Conservation (phyloP, 2,888 invertebrate genomes). For the Lapara coniferarum region DNA sequence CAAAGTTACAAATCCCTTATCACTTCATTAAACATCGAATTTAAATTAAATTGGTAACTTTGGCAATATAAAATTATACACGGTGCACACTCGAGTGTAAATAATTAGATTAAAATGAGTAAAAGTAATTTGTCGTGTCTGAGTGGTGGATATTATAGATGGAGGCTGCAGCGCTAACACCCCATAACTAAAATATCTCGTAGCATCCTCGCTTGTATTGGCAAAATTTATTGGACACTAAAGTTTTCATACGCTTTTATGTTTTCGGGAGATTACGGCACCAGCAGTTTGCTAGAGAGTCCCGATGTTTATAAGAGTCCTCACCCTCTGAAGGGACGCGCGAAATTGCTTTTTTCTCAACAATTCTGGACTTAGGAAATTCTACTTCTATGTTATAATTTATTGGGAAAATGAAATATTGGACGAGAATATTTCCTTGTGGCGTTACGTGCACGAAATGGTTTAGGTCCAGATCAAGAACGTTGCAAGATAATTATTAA, state of each 20-base stretch:
- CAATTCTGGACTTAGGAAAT: constrained; percentile 54
- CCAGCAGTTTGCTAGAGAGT: constrained; percentile 55
- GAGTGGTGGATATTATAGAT: not conserved
- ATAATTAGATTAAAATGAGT: constrained; percentile 4
- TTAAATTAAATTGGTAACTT: constrained; percentile 8
- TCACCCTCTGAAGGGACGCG: constrained; percentile 54
- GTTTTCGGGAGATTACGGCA: constrained; percentile 70
- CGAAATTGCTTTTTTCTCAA: constrained; percentile 58
- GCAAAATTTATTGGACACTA: constrained; percentile 73
- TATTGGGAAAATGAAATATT: constrained; percentile 14
- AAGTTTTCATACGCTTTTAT: constrained; percentile 75
- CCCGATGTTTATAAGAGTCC: constrained; percentile 64
- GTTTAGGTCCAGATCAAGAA: constrained; percentile 19
- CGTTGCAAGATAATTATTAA: constrained; percentile 35
- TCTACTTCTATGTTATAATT: constrained; percentile 39
- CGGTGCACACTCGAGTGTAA: not conserved
- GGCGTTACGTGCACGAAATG: not conserved
- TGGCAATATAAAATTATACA: constrained; percentile 10
- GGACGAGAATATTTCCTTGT: constrained; percentile 19
- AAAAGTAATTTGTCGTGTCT: not conserved
- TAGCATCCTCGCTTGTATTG: constrained; percentile 60
- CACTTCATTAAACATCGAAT: constrained; percentile 26
- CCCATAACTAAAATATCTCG: constrained; percentile 50
- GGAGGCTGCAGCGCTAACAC: constrained; percentile 7
- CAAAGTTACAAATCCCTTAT: constrained; percentile 8